These are phyloP conservation scores for Oncopodura yosiiana DNA, from an alignment of 1,140 invertebrate species.

Conservation along the genomic window DNA sequence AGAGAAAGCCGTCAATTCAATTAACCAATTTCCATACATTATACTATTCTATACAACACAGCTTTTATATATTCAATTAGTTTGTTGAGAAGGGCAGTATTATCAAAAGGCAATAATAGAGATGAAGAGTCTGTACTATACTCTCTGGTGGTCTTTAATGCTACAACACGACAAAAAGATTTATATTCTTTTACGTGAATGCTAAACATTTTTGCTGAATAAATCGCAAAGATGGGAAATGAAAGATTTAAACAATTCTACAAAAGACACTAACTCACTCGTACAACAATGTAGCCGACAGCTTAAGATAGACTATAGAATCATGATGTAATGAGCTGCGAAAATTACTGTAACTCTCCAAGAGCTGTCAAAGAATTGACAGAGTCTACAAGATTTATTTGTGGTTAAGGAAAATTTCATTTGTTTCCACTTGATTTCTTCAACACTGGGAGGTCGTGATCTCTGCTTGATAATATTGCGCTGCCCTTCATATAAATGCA, in stretches of 20 bases:
- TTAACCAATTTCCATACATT: conserved; percentile 27
- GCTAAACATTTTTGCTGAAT: no score
- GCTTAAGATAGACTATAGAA: conserved; percentile 2
- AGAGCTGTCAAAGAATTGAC: conserved; percentile 18
- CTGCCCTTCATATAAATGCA: not conserved
- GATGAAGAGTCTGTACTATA: no score
- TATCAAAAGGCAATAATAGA: no score
- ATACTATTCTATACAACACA: no score
- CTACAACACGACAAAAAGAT: no score
- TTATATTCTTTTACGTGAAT: no score
- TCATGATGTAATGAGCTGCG: conserved; percentile 30
- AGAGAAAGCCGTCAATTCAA: conserved; percentile 16
- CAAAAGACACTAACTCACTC: no score
- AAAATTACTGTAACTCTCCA: conserved; percentile 28
- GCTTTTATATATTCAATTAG: no score
- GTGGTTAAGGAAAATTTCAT: conserved; percentile 10
- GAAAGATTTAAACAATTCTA: no score
- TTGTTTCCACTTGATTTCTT: conserved; percentile 16
- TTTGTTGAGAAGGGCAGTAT: no score
- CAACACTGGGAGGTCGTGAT: conserved; percentile 26
- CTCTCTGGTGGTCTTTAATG: no score
- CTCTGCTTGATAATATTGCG: not conserved
- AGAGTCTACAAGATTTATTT: conserved; percentile 23
- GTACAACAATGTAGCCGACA: not conserved
- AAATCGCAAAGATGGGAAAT: no score